These are phyloP conservation scores for Macroramphosus scolopax DNA, from an alignment of 2,797 vertebrate species.

Conservation along the genomic window DNA sequence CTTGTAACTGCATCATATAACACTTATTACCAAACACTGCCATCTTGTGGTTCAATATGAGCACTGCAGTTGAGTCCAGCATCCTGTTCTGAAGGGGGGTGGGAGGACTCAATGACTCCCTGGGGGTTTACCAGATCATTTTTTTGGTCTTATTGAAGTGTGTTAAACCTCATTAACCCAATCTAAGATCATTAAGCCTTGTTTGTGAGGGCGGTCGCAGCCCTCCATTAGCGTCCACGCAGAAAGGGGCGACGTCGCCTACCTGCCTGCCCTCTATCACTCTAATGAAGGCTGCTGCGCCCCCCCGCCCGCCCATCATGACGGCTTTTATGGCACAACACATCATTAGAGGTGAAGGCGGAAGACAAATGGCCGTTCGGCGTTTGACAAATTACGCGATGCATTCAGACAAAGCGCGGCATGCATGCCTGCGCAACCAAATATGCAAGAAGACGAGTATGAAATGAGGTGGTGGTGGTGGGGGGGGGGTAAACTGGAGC, in stretches of 20 bases:
- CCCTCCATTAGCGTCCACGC: conserved; percentile 37
- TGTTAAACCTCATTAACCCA: conserved; percentile 68
- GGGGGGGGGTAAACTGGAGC: too few relatives aligned
- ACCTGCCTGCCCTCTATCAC: conserved; percentile 41
- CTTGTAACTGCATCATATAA: neutral
- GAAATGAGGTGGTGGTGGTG: too few relatives aligned
- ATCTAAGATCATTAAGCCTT: conserved; percentile 58
- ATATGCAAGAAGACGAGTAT: too few relatives aligned
- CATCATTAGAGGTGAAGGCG: conserved; percentile 42
- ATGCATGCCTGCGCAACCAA: too few relatives aligned
- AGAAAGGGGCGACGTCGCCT: conserved; percentile 39
- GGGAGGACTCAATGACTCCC: neutral
- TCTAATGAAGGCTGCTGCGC: conserved; percentile 56
- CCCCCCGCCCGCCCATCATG: conserved; percentile 55
- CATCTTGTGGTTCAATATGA: conserved; percentile 37
- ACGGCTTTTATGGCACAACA: conserved; percentile 44
- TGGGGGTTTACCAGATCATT: conserved; percentile 36
- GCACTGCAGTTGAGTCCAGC: conserved; percentile 15
- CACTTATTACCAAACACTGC: conserved; percentile 23
- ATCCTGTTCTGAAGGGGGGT: neutral
- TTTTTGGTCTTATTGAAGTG: conserved; percentile 54
- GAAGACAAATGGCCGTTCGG: conserved; percentile 31
- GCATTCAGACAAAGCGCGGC: too few relatives aligned
- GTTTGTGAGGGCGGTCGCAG: conserved; percentile 26
- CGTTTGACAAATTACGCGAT: too few relatives aligned